A percentile compares a stretch with the other conserved stretches of the same genome.
Conservation (phyloP, 2,797 vertebrate species). For the Neosilurus hyrtlii region DNA sequence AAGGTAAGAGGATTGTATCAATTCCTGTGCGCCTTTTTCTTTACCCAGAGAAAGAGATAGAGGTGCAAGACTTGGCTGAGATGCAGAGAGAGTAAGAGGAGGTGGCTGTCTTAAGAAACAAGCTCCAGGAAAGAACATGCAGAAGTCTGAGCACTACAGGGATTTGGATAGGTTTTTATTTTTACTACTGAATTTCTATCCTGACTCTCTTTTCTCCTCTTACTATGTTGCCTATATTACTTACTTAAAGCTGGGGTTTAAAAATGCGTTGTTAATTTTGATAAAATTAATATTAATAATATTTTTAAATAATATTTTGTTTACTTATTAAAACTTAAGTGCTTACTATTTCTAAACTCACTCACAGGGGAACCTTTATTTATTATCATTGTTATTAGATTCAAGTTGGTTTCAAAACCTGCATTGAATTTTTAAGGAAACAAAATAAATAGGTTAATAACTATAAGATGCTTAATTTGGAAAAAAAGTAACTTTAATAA, state of each 20-base stretch:
- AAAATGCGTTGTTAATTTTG: no score
- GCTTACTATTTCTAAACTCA: neutral
- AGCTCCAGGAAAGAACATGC: neutral
- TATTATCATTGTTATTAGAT: neutral
- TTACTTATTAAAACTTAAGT: neutral
- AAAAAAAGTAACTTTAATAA: no score
- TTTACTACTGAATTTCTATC: neutral
- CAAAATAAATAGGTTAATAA: neutral
- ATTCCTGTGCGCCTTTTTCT: neutral
- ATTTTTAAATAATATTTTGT: neutral
- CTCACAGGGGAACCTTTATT: neutral
- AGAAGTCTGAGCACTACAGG: neutral
- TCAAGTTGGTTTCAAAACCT: neutral
- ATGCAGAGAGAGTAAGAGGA: neutral
- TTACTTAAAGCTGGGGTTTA: neutral
- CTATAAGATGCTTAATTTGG: neutral
- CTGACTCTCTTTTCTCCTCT: neutral
- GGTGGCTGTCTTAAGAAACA: neutral
- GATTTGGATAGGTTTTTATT: neutral
- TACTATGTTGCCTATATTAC: neutral
- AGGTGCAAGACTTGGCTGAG: neutral
- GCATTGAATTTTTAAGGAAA: neutral
- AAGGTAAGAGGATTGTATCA: conserved; percentile 58
- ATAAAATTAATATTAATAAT: no score
- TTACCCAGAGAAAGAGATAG: neutral